Base-by-base conservation (phyloP, 2,797 vertebrate species). In the Melanogrammus aeglefinus region DNA sequence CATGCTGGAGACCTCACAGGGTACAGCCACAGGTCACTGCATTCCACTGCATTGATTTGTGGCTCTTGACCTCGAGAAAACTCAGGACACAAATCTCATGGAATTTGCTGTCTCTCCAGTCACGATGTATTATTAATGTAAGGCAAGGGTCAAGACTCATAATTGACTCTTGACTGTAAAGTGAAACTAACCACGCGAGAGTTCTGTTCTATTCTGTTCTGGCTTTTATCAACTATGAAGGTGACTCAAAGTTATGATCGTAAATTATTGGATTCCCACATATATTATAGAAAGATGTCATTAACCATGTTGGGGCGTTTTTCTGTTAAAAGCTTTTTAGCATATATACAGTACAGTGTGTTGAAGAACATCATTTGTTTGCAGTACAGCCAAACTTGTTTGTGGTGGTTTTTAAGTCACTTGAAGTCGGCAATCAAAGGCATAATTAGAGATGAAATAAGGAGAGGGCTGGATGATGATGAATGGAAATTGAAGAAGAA, bases 21-120 rank as follows among this genome's bases (percentile, higher is more conserved):
- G 75, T 82, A 80, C 80, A 87, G 88, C 81, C 83, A 89, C 86
- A 90, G 79, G 83, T 79, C 80, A 80, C 81, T 7, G 51, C 88
- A 86, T 92, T 90, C 90, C 88, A 79, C 79, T n/a, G 7, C 77
- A 77, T 81, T 91, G 87, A 92, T 91, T 88, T 89, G 83, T 88
- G 80, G 79, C 79, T 79, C 75, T 77, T 76, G 75, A 13, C 47
- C 18, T 6, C 21, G 47, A 51, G 18, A 21, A 21, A 16, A 51
- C 47, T 18, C 47, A 74, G 57, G 69, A 77, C 38, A 81, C 41
- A 73, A 51, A 83, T 74, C 78, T 83, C 79, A 75, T 80, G 82
- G 75, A 39, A 81, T 31, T 69, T 73, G 71, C 69, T 76, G 77
- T 76, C 75, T 76, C 84, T 29, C 73, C 36, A 75, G 33, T 78